Evolutionary conservation across 2,113 vertebrate species (phyloP), one percentile per base, ranked within the genome.

Genomic region (Callipepla squamata): DNA sequence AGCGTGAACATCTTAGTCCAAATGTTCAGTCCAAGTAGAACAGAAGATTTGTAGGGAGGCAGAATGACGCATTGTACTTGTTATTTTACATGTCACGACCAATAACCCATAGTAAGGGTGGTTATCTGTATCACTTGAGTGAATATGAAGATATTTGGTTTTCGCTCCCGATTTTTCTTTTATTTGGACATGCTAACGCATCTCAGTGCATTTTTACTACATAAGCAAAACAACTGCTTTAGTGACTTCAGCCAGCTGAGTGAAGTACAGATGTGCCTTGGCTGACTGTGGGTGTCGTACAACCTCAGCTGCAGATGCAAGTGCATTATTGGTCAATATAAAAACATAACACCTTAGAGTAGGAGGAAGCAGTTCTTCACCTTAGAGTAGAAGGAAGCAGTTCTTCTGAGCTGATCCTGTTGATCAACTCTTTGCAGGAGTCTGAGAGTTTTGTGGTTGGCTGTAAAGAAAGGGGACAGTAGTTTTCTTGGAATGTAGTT

Each of bases 401-500:
- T 38, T 90, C 93, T 95, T 92, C 72, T 63, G 36, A 91, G 50
- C 65, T 1, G 16, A 74, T 90, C 73, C 36, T 55, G 36, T 70
- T 72, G 78, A 91, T 91, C 28, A 58, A n/a, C 81, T 92, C 79
- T 68, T 82, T 95, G 75, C 47, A 70, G 30, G 75, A 89, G 34
- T 80, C 67, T 82, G 65, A 87, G 68, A 58, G 26, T 89, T 89
- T 42, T 91, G 78, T 70, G 72, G 89, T 80, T 94, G 53, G 73
- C 86, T 91, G 58, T 79, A 91, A 47, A 36, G 78, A 91, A 87
- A 0, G 3, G 63, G 91, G 81, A 93, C 93, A 94, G 67, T 72
- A 85, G 94, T 51, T 95, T 84, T 62, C 66, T 63, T 92, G 94
- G 89, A 93, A 90, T 59, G 77, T 25, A 88, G 80, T 81, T 94